Base-by-base conservation (phyloP, 2,797 vertebrate species). In the Phoebastria nigripes region DNA sequence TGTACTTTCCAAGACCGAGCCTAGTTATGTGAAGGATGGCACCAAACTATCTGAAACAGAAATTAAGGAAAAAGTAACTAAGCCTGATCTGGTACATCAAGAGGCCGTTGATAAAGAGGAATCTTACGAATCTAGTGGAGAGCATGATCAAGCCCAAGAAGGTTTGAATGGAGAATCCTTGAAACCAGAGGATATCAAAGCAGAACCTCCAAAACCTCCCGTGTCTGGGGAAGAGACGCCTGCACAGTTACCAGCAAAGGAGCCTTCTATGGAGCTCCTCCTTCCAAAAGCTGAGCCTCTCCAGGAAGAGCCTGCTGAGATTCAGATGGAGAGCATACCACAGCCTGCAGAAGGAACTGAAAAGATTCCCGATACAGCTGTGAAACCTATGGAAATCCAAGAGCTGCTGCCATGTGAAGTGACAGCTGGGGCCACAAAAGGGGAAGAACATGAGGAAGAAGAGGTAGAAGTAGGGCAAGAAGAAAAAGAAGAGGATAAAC, bases 21-120 rank as follows among this genome's bases (percentile, higher is more conserved):
- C 77, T 81, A 56, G 88, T 84, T 96, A 96, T 1, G 0, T 69
- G 55, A 98, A 98, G 80, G 98, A 98, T 21, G 81, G 65, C 35
- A 25, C 46, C 81, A 98, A 98, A 94, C 79, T 97, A 26, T 97
- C 91, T 42, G 98, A 98, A 93, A 96, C 28, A 3, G 99, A 99
- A 97, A 98, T 99, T 71, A 98, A 99, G 66, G 99, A 99, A 96
- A 99, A 99, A 93, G 99, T 99, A 83, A 82, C 98, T 82, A 99
- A 99, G 62, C 98, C 98, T 4, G 98, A 99, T 95, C 97, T 99
- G 91, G 99, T 99, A 62, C 99, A 99, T 94, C 99, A 99, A 97
- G 99, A 99, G 96, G 99, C 99, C 35, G 98, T 99, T 41, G 99
- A 99, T 96, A 99, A 99, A 47, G 99, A 99, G 94, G 99, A 99